Percentiles rank a stretch among this genome's conserved stretches.
Conservation (phyloP, 2,113 vertebrate genomes). For the Muntiacus reevesi region DNA sequence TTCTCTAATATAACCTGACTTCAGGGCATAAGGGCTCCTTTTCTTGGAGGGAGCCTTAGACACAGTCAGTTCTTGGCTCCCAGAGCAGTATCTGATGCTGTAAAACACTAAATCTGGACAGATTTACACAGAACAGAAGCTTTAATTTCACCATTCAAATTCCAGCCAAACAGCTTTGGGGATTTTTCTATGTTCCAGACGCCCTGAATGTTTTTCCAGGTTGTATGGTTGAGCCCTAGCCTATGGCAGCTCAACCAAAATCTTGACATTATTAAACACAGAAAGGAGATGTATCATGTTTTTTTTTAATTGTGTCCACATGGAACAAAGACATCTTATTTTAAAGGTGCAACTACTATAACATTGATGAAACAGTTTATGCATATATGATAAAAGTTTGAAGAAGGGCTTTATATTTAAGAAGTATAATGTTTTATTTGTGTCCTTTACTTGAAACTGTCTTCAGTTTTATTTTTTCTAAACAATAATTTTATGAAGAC, state of each 20-base stretch:
- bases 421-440: neutral
- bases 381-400: neutral
- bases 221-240: neutral
- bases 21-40: neutral
- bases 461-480: neutral
- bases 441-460: neutral
- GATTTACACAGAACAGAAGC: constrained; percentile 70
- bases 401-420: neutral
- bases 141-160: constrained; percentile 52
- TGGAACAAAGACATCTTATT: neutral
- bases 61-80: constrained; percentile 33
- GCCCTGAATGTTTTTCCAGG: constrained; percentile 53
- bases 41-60: neutral
- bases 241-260: neutral
- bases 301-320: neutral
- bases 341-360: neutral
- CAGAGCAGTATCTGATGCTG: constrained; percentile 13
- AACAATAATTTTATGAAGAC: neutral
- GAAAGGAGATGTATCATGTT: neutral
- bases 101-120: constrained; percentile 58
- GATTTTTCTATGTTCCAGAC: constrained; percentile 18
- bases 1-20: constrained; percentile 37
- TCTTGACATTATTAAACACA: neutral
- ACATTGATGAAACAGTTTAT: neutral
- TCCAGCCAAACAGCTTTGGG: constrained; percentile 48